Evolutionary conservation across 35 echinoderm and acorn worm species (phyloP), one percentile per base, ranked within the genome.

Genomic region (Heliocidaris tuberculata): DNA sequence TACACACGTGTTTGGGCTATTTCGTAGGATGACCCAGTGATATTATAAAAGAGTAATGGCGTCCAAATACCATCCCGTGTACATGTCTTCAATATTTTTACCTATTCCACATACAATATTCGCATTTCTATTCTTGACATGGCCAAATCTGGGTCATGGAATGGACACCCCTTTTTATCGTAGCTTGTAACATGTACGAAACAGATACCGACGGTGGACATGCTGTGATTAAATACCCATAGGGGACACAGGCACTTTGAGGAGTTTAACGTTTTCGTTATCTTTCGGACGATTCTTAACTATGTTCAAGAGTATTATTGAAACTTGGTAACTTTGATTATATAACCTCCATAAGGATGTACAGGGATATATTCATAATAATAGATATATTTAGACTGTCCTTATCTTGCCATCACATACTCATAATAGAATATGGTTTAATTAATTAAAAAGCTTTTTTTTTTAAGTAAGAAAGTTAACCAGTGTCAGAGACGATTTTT

Each of bases 111-210:
- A 56, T 56, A 56, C 52, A 11, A 13, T 13, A 56, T 56, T 56
- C 52, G 11, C 52, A 56, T 56, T 13, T 13, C 10, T 11, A 56
- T 15, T 56, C 4, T 4, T 21, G 65, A 0, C 6, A 78, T 78
- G 21, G 65, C 21, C 6, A 78, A 78, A n/a, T 78, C 21, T 78
- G 65, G 65, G 65, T 78, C 4, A 78, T 70, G 27, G 19, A 78
- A 21, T 78, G 65, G 21, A 78, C 65, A 78, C 65, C 65, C 65
- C 65, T 78, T 8, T 78, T 8, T 78, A 27, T 78, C 65, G 65
- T 78, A 78, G 65, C 65, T 78, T 78, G 27, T 78, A 78, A 78
- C 65, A 78, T 78, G 65, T 78, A 78, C 65, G 65, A 78, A 78
- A 78, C 2, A 78, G 65, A 78, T 78, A 78, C 21, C 65, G 27